Base-by-base conservation (phyloP, 2,113 vertebrate genomes). In the Campylomormyrus tamandua region DNA sequence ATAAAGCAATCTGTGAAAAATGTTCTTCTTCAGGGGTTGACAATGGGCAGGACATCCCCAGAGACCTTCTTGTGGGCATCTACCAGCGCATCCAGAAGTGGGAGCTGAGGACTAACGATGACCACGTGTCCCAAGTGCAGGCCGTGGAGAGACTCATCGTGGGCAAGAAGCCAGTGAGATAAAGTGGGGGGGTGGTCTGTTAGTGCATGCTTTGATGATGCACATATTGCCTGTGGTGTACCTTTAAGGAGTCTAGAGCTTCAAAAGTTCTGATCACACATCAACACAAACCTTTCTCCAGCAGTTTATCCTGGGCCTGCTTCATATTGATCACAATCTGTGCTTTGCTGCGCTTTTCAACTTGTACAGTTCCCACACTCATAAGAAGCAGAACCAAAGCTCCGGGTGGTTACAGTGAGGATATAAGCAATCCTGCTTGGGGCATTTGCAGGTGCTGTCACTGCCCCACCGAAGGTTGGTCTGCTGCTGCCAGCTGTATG, bases 111-210 rank as follows among this genome's bases (percentile, higher is more conserved):
- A 99, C 98, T 92, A 99, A 98, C 0, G 98, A 99, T 1, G 98
- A 99, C 94, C 98, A 99, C 70, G 98, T 99, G 85, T 98, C 98
- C 85, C 98, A 99, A 94, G 98, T 99, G 89, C 97, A 98, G 94
- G 97, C 98, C 0, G 98, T 99, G 42, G 98, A 99, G 94, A 95
- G 98, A 92, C 98, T 98, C 95, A 98, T 99, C 89, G 98, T 99
- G 5, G 98, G 98, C 93, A 99, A 99, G 95, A 99, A 99, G 91
- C 98, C 98, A 2, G 98, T 99, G 93, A 95, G 97, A 93, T 0
- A 0, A 49, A 48, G 1, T 11, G 31, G 39, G 87, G 49, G 13
- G 27, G 52, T 21, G 42, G 42, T 46, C 21, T 27, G 46, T n/a
- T 11, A 49, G 24, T 15, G n/a, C 11, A 80, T 83, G 19, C 13